These are phyloP conservation scores for Cordylochernes scorpioides DNA, from an alignment of 2,888 invertebrate genomes.

Conservation along the genomic window DNA sequence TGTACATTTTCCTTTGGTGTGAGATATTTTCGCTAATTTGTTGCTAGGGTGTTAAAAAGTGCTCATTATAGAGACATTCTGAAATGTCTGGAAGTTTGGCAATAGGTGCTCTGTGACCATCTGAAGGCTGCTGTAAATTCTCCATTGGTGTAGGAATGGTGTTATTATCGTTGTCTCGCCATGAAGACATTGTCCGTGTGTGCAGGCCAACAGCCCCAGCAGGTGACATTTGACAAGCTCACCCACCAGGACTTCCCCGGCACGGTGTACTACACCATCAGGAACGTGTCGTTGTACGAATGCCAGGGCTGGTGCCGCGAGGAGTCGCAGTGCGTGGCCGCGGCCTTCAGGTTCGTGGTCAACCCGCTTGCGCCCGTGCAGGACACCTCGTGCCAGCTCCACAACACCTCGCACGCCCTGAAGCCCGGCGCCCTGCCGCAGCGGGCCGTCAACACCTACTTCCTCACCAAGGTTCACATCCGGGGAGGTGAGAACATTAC, in stretches of 20 bases:
- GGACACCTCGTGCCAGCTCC: slow-evolving; percentile 64
- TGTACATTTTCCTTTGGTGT: too few species aligned
- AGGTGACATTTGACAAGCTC: slow-evolving; percentile 73
- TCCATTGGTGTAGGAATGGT: too few species aligned
- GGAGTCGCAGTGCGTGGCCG: slow-evolving; percentile 69
- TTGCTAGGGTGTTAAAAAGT: too few species aligned
- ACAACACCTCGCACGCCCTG: slow-evolving; percentile 69
- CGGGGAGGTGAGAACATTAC: slow-evolving; percentile 33
- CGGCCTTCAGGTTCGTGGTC: slow-evolving; percentile 71
- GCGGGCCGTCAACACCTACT: slow-evolving; percentile 66
- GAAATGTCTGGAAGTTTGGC: too few species aligned
- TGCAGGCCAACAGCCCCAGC: too few species aligned
- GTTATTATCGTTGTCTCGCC: too few species aligned
- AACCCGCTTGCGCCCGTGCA: slow-evolving; percentile 73
- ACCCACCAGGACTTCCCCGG: slow-evolving; percentile 74
- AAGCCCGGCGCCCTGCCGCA: slow-evolving; percentile 57
- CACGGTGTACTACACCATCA: slow-evolving; percentile 66
- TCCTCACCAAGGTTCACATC: slow-evolving; percentile 74
- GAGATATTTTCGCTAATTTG: too few species aligned
- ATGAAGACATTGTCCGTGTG: too few species aligned
- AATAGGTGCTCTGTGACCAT: too few species aligned
- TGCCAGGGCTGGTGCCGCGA: slow-evolving; percentile 86
- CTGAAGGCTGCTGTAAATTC: too few species aligned
- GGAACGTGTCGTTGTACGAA: slow-evolving; percentile 69
- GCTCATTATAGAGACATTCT: too few species aligned